phyloP scores from a whole-genome alignment of 30 jellyfish, hydroid and myxozoan genomes.

The Thelohanellus kitauei region DNA sequence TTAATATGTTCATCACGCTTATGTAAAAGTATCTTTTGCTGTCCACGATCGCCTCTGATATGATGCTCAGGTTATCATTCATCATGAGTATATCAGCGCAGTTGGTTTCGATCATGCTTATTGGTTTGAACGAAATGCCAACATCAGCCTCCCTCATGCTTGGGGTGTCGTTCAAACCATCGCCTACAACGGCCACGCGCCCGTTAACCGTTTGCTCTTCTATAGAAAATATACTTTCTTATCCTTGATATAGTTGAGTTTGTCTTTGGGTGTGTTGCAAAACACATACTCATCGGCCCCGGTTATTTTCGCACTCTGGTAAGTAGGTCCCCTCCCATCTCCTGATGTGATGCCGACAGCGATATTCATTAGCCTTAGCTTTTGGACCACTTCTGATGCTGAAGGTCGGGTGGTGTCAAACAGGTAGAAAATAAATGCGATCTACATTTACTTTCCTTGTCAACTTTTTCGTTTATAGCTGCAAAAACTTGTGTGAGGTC shows the following conservation, averaged over 20 bases:
- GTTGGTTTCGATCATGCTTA: conserved; percentile 47
- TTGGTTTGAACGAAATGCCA: conserved; percentile 71
- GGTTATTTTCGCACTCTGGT: conserved; percentile 10
- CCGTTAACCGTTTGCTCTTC: no score
- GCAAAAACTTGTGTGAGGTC: conserved; percentile 38
- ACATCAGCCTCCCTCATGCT: conserved; percentile 72
- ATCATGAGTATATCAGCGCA: conserved; percentile 48
- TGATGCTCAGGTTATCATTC: conserved; percentile 30
- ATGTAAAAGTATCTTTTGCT: conserved; percentile 20
- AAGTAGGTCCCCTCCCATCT: conserved; percentile 65
- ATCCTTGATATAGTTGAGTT: no score
- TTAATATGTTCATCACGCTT: no score
- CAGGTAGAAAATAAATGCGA: conserved; percentile 22
- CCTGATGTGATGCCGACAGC: conserved; percentile 31
- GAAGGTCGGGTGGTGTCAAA: conserved; percentile 50
- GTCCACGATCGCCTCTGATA: conserved; percentile 14
- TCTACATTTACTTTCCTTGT: no score
- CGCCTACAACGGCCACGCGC: conserved; percentile 86
- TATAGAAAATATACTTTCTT: no score
- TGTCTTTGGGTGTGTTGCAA: conserved; percentile 37
- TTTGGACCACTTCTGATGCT: conserved; percentile 10
- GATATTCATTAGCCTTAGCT: conserved; percentile 5
- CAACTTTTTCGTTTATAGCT: conserved; percentile 19
- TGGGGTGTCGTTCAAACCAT: conserved; percentile 74
- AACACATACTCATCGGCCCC: conserved; percentile 15